A percentile compares a stretch with the other conserved stretches of the same genome.
Conservation (phyloP, 2,797 vertebrate species). For the Malacoraja senta region DNA sequence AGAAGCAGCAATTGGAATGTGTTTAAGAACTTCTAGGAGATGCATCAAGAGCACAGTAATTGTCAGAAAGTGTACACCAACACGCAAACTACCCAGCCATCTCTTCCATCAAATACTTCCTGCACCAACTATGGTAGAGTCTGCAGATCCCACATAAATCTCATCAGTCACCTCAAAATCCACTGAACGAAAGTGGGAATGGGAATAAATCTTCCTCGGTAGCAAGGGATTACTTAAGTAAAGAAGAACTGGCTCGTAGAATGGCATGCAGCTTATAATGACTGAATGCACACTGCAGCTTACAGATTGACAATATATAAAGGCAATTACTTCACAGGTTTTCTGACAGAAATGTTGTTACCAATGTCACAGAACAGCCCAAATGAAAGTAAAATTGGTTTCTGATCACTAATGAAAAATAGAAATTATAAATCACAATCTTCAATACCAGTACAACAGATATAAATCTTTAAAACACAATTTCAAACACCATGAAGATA, state of each 20-base stretch:
- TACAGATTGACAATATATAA: not conserved
- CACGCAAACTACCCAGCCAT: too few relatives aligned
- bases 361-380: not conserved
- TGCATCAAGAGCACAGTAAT: too few relatives aligned
- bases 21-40: too few relatives aligned
- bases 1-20: too few relatives aligned
- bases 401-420: not conserved
- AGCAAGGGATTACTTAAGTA: too few relatives aligned
- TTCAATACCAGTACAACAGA: not conserved
- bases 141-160: too few relatives aligned
- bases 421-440: not conserved
- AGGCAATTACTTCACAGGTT: not conserved
- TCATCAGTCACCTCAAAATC: too few relatives aligned
- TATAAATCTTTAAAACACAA: not conserved
- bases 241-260: not conserved
- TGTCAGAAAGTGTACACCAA: too few relatives aligned
- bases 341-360: not conserved
- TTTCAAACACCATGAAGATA: not conserved
- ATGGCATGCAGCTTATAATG: not conserved
- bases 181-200: too few relatives aligned
- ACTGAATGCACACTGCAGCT: not conserved
- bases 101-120: too few relatives aligned
- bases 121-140: too few relatives aligned
- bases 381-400: not conserved
- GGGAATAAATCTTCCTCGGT: too few relatives aligned